Conservation (phyloP, 2,797 vertebrate genomes). For the Oryzias dopingdopingensis region DNA sequence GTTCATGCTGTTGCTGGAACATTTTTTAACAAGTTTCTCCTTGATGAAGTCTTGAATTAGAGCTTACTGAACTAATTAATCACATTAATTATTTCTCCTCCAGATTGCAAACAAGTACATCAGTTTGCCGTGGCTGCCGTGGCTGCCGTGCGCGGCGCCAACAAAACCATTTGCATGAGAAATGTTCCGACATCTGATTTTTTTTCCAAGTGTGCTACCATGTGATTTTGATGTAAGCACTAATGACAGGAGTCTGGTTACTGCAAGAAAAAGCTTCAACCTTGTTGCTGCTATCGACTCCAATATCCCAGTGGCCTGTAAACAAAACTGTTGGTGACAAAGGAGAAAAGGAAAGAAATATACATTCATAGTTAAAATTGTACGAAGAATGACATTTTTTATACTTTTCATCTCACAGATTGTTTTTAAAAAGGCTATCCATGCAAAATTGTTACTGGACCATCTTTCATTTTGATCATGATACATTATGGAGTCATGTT, state of each 20-base stretch:
- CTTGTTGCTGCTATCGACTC: conserved; percentile 7
- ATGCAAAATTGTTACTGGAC: too few relatives aligned
- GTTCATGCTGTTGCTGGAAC: conserved; percentile 19
- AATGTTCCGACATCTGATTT: conserved; percentile 19
- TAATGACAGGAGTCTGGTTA: conserved; percentile 1
- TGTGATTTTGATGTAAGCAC: conserved; percentile 14
- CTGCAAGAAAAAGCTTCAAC: not conserved
- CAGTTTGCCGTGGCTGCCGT: conserved; percentile 59
- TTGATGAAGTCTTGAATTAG: conserved; percentile 39
- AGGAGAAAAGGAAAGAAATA: not conserved
- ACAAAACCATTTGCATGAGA: conserved; percentile 50
- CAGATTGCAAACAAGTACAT: conserved; percentile 59
- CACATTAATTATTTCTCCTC: conserved; percentile 53
- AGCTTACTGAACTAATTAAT: conserved; percentile 39
- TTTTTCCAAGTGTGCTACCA: conserved; percentile 4
- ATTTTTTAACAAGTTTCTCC: conserved; percentile 12
- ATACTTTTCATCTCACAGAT: not conserved
- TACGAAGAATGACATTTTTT: not conserved
- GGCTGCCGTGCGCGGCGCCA: conserved; percentile 42
- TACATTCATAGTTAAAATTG: conserved; percentile 3
- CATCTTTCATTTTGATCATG: too few relatives aligned
- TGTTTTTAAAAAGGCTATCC: too few relatives aligned
- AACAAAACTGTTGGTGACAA: not conserved
- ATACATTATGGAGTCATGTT: too few relatives aligned
- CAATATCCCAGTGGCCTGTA: not conserved